Evolutionary conservation across 2,888 invertebrate species (phyloP), one percentile per base, ranked within the genome.

Genomic region (Entomobrya proxima): DNA sequence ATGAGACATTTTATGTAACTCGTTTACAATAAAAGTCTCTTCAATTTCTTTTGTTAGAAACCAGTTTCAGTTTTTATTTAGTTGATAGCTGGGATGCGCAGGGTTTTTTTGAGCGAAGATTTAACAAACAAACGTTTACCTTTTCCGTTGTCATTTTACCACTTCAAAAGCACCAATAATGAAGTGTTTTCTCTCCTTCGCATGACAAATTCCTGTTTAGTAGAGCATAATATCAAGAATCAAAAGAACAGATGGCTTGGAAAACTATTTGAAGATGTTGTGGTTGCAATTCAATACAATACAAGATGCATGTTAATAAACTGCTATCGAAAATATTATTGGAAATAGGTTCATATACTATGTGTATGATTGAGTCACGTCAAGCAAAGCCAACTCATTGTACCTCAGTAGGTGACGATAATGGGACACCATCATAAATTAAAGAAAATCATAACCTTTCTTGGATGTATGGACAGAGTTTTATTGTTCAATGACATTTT

Each of bases 31-130:
- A 76, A 40, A 58, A 37, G 76, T 76, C 58, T 52, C 52, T 61
- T 27, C 35, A 76, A 21, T 44, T 69, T 47, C 64, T 76, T n/a
- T 76, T 76, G 76, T 74, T 76, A 40, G 40, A 61, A 76, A 76
- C 76, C 76, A 58, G 76, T 76, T 76, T 76, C 58, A 58, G 40
- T 35, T 37, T 76, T 37, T 40, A 9, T 55, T 37, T 24, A 30
- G 47, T 35, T 75, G 5, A 5, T 47, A 13, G 52, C 40, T 37
- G 55, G 58, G 11, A 24, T 44, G 44, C 47, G 27, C 15, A 44
- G 27, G 44, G 47, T 15, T 55, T 64, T 15, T 69, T 11, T 61
- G 40, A 40, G 35, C 40, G 15, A 37, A 37, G 50, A 76, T n/a
- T 76, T n/a, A n/a, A 24, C 35, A 13, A 40, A 44, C 18, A n/a